Base-by-base conservation (phyloP, 2,888 invertebrate genomes). In the Liposcelis brunnea region DNA sequence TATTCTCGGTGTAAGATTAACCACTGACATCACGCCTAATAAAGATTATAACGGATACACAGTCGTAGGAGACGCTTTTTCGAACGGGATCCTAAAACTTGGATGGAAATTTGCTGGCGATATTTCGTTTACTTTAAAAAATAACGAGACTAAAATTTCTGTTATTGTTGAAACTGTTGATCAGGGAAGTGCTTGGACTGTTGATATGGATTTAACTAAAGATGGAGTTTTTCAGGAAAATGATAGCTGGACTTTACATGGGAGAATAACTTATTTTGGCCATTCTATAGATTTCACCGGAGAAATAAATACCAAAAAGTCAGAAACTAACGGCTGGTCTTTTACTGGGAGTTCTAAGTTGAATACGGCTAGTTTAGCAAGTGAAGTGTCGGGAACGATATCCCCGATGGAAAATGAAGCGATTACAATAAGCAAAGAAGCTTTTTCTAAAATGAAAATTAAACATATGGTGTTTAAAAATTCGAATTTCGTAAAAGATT, bases 401-500 rank as follows among this genome's bases (percentile, higher is more conserved):
- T 19, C 40, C 7, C 40, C 40, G 19, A 18, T 5, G 7, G 12
- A 6, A 19, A 10, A 7, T 7, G 40, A 40, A 19, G 19, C 12
- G 4, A 40, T 40, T 18, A 40, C 40, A 16, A 40, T 40, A 6
- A 7, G 19, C 7, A n/a, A 21, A 19, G 40, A 19, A n/a, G 12
- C 19, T 5, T 40, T 40, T 19, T 19, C 15, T 11, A 6, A 18
- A 6, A 19, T 40, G 12, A 40, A 18, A 6, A 40, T 40, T 5
- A 40, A 14, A 11, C 15, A 40, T 11, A 5, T 40, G 5, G 11
- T 40, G 7, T 40, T 40, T 21, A 40, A 19, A 5, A 19, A 40
- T 18, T 40, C 40, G 15, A 19, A 40, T 19, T 40, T 40, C 19
- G 16, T 40, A 18, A 18, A 21, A 12, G 40, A 40, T 40, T 40